Evolutionary conservation across 1,140 invertebrate species (phyloP), one percentile per base, ranked within the genome.

Genomic region (Bombus sibiricus): DNA sequence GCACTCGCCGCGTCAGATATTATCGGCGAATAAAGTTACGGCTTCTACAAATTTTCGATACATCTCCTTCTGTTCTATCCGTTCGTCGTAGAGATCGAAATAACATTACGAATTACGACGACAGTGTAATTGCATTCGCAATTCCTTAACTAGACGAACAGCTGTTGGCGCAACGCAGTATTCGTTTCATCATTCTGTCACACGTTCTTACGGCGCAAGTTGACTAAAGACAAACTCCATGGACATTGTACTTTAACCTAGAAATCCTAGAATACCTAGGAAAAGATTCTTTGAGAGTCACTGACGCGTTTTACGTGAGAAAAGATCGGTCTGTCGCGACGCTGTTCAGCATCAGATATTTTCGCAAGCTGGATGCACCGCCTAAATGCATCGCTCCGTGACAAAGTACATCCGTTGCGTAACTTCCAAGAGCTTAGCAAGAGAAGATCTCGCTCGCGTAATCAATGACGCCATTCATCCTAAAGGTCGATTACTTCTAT

Each of bases 401-500:
- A 86, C 74, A 81, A 88, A 83, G 57, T 64, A 34, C 64, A 66
- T 88, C 77, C 53, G 69, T 82, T 81, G 59, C 77, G 78, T 84
- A 86, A 87, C 59, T 62, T 62, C 18, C 28, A 28, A 64, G 71
- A 37, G 41, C 77, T 83, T 59, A 47, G 32, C 22, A 34, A n/a
- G 71, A 57, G 59, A 75, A 68, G n/a, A 68, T 74, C 62, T 43
- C 43, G 34, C 15, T 32, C 34, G 25, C 34, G 34, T 73, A 39
- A 77, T 87, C 79, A 87, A 89, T 75, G 79, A 82, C 77, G 75
- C 74, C 83, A 76, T 83, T 85, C 86, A 66, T 78, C 68, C 62
- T 76, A 81, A 86, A 89, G 76, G 86, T 89, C 88, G 77, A 83
- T 89, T 85, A 87, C 86, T 83, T 57, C 53, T 28, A 12, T 53